Evolutionary conservation across 2,888 invertebrate species (phyloP).

Genomic region (Bellardia bayeri): DNA sequence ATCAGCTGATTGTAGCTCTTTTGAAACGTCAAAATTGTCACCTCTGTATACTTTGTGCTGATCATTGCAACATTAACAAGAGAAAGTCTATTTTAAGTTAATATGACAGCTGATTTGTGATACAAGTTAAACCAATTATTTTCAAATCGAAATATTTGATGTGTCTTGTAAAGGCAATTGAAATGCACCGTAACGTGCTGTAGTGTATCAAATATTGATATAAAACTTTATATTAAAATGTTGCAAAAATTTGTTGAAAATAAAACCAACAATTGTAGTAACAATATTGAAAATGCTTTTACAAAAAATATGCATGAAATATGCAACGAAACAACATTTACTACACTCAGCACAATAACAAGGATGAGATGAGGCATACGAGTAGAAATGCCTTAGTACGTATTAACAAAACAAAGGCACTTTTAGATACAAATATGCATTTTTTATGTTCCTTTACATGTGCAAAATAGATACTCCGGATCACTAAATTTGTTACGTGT

Average conservation of each 20-base stretch:
- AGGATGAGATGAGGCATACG: slow-evolving; percentile 37
- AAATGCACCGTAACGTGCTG: neutral
- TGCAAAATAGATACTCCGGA: slow-evolving; percentile 66
- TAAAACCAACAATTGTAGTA: slow-evolving; percentile 53
- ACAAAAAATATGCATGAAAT: slow-evolving; percentile 57
- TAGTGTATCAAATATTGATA: slow-evolving; percentile 52
- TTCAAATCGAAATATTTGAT: neutral
- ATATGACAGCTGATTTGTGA: neutral
- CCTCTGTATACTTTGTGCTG: neutral
- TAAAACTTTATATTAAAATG: slow-evolving; percentile 68
- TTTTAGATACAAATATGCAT: slow-evolving; percentile 46
- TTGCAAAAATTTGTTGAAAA: slow-evolving; percentile 56
- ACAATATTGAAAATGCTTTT: slow-evolving; percentile 50
- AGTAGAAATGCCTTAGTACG: slow-evolving; percentile 26
- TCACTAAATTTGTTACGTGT: slow-evolving; percentile 73
- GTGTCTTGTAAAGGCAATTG: too few relatives aligned
- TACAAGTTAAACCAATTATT: too few relatives aligned
- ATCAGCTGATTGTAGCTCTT: too few relatives aligned
- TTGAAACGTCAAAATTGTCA: too few relatives aligned
- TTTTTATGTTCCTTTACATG: slow-evolving; percentile 37
- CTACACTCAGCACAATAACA: slow-evolving; percentile 35
- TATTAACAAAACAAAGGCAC: slow-evolving; percentile 70
- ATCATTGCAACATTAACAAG: neutral
- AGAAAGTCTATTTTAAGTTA: too few relatives aligned
- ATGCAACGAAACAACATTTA: slow-evolving; percentile 54